Conservation (phyloP, 2,888 invertebrate genomes). For the Spodoptera picta region DNA sequence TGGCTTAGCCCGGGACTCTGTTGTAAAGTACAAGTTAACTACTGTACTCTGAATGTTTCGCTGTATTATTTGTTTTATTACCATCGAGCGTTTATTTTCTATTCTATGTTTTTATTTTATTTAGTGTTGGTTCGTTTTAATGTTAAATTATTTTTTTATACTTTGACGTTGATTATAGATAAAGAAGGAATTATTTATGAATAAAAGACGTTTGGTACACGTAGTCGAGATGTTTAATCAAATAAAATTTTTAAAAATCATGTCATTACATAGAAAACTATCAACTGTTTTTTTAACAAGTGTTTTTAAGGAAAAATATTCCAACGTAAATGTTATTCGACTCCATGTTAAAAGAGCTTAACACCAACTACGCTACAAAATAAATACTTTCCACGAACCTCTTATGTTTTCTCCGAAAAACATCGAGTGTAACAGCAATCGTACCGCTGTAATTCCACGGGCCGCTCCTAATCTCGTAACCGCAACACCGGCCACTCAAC, state of each 20-base stretch:
- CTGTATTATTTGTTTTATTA: constrained; percentile 74
- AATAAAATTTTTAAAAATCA: too few species aligned
- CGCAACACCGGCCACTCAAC: constrained; percentile 6
- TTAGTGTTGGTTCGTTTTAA: constrained; percentile 5
- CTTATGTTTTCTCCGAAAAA: background rate
- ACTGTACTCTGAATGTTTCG: constrained; percentile 60
- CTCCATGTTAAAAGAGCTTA: too few species aligned
- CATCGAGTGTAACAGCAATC: background rate
- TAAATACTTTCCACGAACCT: too few species aligned
- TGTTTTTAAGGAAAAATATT: too few species aligned
- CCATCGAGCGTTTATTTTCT: constrained; percentile 55
- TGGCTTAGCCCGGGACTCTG: constrained; percentile 61
- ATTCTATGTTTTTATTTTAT: constrained; percentile 25
- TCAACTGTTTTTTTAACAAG: too few species aligned
- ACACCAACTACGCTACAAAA: too few species aligned
- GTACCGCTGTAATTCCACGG: constrained; percentile 21
- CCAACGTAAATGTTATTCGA: too few species aligned
- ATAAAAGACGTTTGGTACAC: too few species aligned
- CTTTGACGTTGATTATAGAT: background rate
- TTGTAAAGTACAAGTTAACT: constrained; percentile 73
- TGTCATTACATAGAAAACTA: too few species aligned
- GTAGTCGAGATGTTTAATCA: too few species aligned
- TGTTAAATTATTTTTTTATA: too few species aligned
- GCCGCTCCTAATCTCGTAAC: constrained; percentile 8
- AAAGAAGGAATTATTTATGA: too few species aligned